Base-by-base conservation (phyloP, 2,888 invertebrate genomes). In the Philereme vetulata region DNA sequence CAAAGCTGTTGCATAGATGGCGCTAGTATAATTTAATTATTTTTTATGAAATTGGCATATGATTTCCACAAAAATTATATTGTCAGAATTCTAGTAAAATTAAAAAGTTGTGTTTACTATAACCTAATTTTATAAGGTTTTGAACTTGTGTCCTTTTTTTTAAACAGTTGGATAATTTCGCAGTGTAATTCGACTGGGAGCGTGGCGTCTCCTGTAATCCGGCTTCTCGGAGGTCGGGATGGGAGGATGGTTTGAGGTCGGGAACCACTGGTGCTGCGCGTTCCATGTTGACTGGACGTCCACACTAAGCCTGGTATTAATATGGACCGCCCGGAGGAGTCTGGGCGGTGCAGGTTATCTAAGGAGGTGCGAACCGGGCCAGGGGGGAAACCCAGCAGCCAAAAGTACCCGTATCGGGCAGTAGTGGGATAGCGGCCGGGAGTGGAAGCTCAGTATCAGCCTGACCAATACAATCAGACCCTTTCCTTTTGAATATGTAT, bases 361-460 rank as follows among this genome's bases (percentile, higher is more conserved):
- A 97, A 98, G 95, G 98, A 97, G 97, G 95, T 97, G 96, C 96
- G 98, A 93, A 98, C 94, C 96, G 98, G 98, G 97, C 97, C 97
- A 98, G 98, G 96, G 97, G 97, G 97, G 98, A 96, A 97, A 98
- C 97, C 95, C 96, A 98, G 98, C 98, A 98, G 97, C 97, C 97
- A 98, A 98, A 97, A 98, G 97, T 96, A 96, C 95, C 97, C 97
- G 97, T 96, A 97, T 97, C 94, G 95, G 94, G 96, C 97, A 97
- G 98, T 73, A 68, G 64, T 32, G 38, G 62, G 58, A 62, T 58
- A 62, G 62, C 62, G 97, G 95, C 96, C 95, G 96, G 97, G 98
- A 98, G 97, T 97, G 96, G 94, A 94, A 94, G 94, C 94, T 95
- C 95, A 95, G 94, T 94, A 93, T 93, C 95, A 98, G 98, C 98